Base-by-base conservation (phyloP, 2,888 invertebrate genomes). In the Drosophila meridionalis region DNA sequence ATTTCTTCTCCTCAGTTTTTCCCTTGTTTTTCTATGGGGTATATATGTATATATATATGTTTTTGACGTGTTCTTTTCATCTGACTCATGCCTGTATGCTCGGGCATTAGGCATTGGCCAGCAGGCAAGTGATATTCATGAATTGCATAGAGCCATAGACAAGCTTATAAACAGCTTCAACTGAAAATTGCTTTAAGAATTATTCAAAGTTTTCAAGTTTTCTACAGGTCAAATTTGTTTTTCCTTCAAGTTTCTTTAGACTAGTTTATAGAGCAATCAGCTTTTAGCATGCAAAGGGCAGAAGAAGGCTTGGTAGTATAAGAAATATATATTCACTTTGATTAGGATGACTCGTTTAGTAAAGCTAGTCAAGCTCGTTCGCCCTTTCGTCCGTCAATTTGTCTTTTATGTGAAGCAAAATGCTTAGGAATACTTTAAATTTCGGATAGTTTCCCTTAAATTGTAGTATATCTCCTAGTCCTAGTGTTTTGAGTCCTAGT, bases 1-100 rank as follows among this genome's bases (percentile, higher is more conserved):
- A 78, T 80, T 76, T 71, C 73, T 55, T 12, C 28, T 5, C 32
- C 26, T 11, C 36, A 11, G 43, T 40, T 58, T 55, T 38, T 72
- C 50, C 45, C 59, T 9, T 52, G 38, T 26, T 20, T 43, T 60
- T 50, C 38, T 9, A 58, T 62, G 63, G 65, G 48, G 79, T 74
- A 65, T 62, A 47, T 52, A 26, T 32, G 34, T 30, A 32, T 32
- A 11, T 50, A 4, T 32, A 20, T 52, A n/a, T 48, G 28, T 30
- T 34, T 20, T n/a, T 34, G 20, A n/a, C 32, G 50, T 50, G 32
- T 20, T 52, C 50, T 62, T 71, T 55, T 55, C 55, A 55, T 40
- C 26, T 11, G 40, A 55, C 28, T 30, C 40, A 55, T 56, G 55
- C n/a, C n/a, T 55, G 36, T 55, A 3, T 26, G 34, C 34, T 52